These are phyloP conservation scores for Epinotia demarniana DNA, from an alignment of 2,888 invertebrate genomes.

Conservation along the genomic window DNA sequence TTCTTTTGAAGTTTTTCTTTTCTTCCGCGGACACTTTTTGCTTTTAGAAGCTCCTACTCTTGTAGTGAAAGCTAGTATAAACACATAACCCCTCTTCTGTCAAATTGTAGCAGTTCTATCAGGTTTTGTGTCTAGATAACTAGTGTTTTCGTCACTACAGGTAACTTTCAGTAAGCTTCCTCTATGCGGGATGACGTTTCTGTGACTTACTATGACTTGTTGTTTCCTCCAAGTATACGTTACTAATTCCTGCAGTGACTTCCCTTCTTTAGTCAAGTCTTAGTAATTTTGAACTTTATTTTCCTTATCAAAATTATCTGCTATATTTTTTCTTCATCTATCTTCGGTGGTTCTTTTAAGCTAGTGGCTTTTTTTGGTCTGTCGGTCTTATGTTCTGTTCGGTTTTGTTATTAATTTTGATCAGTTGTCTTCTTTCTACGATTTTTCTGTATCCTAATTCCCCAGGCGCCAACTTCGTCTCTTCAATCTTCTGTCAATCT, in stretches of 20 bases:
- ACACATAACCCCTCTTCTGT: too few relatives aligned
- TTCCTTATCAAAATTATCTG: neutral
- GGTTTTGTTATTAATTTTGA: neutral
- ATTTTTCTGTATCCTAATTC: neutral
- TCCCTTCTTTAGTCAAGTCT: neutral
- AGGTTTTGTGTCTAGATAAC: too few relatives aligned
- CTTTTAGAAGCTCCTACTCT: too few relatives aligned
- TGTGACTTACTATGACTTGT: neutral
- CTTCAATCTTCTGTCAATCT: neutral
- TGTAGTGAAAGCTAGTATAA: too few relatives aligned
- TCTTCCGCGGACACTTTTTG: too few relatives aligned
- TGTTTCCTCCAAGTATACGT: neutral
- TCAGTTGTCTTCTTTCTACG: neutral
- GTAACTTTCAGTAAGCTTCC: neutral
- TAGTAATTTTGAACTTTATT: neutral
- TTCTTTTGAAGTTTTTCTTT: too few relatives aligned
- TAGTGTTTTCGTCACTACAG: too few relatives aligned
- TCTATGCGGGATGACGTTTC: neutral
- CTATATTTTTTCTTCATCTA: neutral
- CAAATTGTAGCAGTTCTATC: too few relatives aligned
- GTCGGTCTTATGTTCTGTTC: neutral
- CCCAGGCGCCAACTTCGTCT: neutral
- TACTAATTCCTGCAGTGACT: neutral
- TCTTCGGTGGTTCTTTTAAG: neutral
- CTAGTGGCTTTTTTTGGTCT: neutral